Conservation (phyloP, 2,113 vertebrate genomes). For the Erinaceus europaeus region DNA sequence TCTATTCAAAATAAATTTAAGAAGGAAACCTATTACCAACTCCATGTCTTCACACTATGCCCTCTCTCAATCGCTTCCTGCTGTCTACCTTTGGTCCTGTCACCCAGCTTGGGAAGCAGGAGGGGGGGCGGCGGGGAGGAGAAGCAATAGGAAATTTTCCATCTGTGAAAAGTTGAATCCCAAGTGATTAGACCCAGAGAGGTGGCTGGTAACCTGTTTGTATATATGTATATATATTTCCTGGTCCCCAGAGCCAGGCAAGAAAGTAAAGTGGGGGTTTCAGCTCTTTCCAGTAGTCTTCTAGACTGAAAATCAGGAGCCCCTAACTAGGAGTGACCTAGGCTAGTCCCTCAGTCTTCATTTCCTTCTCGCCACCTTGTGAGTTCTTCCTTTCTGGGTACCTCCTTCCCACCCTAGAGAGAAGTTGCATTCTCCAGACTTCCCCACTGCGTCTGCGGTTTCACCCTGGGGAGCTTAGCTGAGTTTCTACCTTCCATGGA, state of each 20-base stretch:
- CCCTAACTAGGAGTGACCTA: background rate
- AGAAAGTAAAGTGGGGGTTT: background rate
- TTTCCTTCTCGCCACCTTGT: background rate
- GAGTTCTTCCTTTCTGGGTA: background rate
- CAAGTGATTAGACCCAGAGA: background rate
- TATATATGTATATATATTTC: background rate
- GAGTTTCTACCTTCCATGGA: background rate
- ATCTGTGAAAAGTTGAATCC: background rate
- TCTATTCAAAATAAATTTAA: too few relatives aligned
- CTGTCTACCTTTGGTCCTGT: background rate
- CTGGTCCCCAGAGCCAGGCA: background rate
- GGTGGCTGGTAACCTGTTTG: background rate
- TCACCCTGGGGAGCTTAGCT: background rate
- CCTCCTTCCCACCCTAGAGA: background rate
- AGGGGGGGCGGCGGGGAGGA: background rate
- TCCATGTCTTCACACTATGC: background rate
- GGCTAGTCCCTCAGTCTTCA: background rate
- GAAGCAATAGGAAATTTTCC: background rate
- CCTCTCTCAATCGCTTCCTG: background rate
- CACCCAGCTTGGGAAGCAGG: background rate
- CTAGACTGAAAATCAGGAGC: background rate
- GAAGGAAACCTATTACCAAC: too few relatives aligned
- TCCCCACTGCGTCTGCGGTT: background rate
- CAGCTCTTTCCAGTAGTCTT: background rate
- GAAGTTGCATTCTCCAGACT: background rate